A percentile compares a stretch with the other conserved stretches of the same genome.
Conservation (phyloP, 1,140 invertebrate genomes). For the Paraescarpia echinospica region DNA sequence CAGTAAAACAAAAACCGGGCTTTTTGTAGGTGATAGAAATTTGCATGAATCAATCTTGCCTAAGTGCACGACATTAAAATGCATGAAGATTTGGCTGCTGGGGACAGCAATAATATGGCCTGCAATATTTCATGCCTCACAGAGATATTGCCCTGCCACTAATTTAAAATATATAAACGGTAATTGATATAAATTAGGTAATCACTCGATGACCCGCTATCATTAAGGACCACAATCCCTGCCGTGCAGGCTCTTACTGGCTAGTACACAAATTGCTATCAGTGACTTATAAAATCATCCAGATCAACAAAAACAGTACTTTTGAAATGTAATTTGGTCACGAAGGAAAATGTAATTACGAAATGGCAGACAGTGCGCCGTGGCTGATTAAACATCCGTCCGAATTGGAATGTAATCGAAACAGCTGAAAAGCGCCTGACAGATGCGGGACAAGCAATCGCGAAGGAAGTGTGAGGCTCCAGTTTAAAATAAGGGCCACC, state of each 20-base stretch:
- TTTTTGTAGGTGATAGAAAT: background rate
- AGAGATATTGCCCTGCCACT: background rate
- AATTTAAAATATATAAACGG: background rate
- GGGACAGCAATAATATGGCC: background rate
- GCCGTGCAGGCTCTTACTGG: background rate
- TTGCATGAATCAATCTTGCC: background rate
- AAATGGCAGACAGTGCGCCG: background rate
- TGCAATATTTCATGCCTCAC: background rate
- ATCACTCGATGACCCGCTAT: background rate
- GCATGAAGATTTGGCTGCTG: background rate
- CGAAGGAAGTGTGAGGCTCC: background rate
- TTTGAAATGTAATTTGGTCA: constrained; percentile 1
- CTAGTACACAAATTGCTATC: background rate
- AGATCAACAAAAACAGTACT: constrained; percentile 1
- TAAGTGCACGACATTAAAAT: background rate
- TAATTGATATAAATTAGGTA: background rate
- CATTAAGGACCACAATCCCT: background rate
- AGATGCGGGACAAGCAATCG: background rate
- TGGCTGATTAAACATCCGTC: background rate
- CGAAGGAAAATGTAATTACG: background rate
- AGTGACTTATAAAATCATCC: constrained; percentile 1
- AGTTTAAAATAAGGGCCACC: background rate
- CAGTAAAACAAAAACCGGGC: background rate
- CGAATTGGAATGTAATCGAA: constrained; percentile 5
- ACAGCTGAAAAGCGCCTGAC: background rate